Conservation (phyloP, 2,113 vertebrate genomes). For the Natator depressus region DNA sequence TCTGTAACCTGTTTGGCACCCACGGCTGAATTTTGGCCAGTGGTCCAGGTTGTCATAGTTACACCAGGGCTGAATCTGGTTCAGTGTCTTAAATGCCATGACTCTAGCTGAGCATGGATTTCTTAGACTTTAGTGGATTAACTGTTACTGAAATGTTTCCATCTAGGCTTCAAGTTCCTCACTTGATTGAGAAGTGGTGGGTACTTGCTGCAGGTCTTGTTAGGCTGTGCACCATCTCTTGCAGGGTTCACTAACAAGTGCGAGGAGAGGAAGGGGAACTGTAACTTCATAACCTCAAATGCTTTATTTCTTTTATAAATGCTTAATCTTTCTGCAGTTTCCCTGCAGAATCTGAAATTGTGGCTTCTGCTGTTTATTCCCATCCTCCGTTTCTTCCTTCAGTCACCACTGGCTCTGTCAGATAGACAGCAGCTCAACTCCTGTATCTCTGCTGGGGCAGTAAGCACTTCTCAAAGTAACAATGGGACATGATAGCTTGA, state of each 20-base stretch:
- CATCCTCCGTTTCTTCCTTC: neutral
- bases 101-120: neutral
- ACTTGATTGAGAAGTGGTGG: neutral
- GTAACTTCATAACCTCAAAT: accelerated
- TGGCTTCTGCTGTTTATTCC: neutral
- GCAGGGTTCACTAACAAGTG: neutral
- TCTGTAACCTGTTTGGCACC: neutral
- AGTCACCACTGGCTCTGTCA: neutral
- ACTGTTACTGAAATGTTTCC: neutral
- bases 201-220: neutral
- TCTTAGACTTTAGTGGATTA: neutral
- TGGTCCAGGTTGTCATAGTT: neutral
- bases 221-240: neutral
- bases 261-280: neutral
- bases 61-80: neutral
- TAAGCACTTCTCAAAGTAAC: accelerated
- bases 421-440: accelerated
- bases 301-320: neutral
- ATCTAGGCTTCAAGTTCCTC: neutral
- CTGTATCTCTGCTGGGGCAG: neutral
- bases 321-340: neutral
- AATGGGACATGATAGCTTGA: neutral
- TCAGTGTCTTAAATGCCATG: neutral
- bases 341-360: neutral
- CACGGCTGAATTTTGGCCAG: neutral